These are phyloP conservation scores for Dipodomys stephensi DNA, from an alignment of 2,113 vertebrate species.

Conservation along the genomic window DNA sequence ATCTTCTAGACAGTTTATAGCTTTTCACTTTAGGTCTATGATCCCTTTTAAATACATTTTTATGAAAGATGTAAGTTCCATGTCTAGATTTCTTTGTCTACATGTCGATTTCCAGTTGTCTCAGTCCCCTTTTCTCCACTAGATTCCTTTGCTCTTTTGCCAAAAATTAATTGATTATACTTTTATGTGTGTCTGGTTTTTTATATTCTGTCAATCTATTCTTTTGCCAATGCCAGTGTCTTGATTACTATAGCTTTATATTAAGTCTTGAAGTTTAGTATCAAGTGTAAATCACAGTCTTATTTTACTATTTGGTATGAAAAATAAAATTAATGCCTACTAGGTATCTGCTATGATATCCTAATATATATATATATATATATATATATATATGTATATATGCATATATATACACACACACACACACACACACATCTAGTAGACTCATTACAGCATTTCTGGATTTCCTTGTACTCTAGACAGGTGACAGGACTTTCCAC, in stretches of 20 bases:
- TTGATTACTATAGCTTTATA: neutral
- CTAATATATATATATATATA: neutral
- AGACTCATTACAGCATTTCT: neutral
- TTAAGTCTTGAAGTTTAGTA: neutral
- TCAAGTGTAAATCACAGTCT: neutral
- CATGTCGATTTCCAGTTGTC: neutral
- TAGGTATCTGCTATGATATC: neutral
- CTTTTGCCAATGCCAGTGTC: neutral
- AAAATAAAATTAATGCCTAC: neutral
- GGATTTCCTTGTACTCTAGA: neutral
- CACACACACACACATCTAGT: no score
- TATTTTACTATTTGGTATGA: constrained; percentile 2
- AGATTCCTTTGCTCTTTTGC: neutral
- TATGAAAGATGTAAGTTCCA: neutral
- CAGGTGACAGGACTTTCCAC: neutral
- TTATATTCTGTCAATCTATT: neutral
- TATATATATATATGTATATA: no score
- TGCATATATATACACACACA: neutral
- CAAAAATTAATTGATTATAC: neutral
- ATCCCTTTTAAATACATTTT: neutral
- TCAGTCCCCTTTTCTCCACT: neutral
- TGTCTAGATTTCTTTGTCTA: neutral
- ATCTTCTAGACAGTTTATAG: neutral
- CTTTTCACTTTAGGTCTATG: neutral
- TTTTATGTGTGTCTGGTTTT: neutral